Evolutionary conservation across 2,888 invertebrate species (phyloP).

Genomic region (Ichneumoninae sp.): DNA sequence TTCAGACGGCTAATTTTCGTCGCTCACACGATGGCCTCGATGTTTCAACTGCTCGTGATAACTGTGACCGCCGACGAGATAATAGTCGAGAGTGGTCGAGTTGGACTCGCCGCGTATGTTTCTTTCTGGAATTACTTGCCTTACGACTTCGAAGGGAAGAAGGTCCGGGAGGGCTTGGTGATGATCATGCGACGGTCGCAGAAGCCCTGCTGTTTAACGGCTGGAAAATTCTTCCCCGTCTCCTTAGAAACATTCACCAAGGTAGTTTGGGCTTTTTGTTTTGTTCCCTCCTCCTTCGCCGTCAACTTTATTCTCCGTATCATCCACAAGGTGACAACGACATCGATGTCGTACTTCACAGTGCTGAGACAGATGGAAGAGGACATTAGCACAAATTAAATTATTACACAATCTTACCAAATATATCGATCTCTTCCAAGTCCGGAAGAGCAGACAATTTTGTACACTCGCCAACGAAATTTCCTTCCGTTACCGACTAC

Average conservation of each 20-base stretch:
- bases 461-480: background rate
- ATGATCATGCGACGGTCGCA: conserved; percentile 63
- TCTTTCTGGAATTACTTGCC: conserved; percentile 44
- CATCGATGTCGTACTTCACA: conserved; percentile 68
- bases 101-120: conserved; percentile 56
- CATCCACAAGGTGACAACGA: conserved; percentile 64
- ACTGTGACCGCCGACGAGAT: conserved; percentile 61
- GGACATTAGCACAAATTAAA: conserved; percentile 29
- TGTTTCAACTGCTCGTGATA: conserved; percentile 61
- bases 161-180: conserved; percentile 57
- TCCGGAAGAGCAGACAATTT: no score
- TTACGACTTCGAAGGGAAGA: conserved; percentile 21
- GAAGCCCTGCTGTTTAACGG: conserved; percentile 65
- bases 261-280: background rate
- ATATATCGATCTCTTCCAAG: background rate
- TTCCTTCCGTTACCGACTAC: background rate
- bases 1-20: conserved; percentile 63
- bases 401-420: background rate
- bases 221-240: conserved; percentile 65
- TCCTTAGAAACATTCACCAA: conserved; percentile 64
- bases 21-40: conserved; percentile 55
- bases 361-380: conserved; percentile 65
- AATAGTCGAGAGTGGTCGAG: conserved; percentile 48
- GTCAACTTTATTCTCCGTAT: no score
- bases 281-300: no score